These are phyloP conservation scores for Drosophila yakuba DNA, from an alignment of 1,140 invertebrate species.

Conservation along the genomic window DNA sequence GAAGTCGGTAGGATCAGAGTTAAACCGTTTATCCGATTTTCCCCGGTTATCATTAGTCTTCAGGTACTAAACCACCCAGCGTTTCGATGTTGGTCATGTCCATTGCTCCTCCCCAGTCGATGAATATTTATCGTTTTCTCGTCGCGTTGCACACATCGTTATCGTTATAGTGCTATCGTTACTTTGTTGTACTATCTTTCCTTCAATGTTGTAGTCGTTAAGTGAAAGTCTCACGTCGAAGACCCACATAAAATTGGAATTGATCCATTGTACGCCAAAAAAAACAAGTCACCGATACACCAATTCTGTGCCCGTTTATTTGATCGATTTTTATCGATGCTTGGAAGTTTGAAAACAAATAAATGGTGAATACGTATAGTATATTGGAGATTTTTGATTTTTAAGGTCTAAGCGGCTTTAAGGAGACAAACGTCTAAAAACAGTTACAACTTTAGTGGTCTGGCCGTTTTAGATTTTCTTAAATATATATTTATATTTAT, in stretches of 20 bases:
- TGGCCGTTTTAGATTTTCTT: too few species aligned
- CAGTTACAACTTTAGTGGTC: too few species aligned
- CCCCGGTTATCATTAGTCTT: conserved; percentile 7
- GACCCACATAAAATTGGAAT: conserved; percentile 38
- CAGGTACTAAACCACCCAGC: conserved; percentile 29
- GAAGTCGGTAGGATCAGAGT: conserved; percentile 16
- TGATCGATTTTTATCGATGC: not conserved
- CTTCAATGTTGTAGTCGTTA: not conserved
- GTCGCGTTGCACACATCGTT: conserved; percentile 22
- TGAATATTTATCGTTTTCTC: conserved; percentile 12
- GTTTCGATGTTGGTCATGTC: conserved; percentile 24
- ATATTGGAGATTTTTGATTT: too few species aligned
- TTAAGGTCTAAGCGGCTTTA: too few species aligned
- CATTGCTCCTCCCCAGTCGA: conserved; percentile 16
- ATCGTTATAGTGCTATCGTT: conserved; percentile 13
- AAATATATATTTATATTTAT: too few species aligned
- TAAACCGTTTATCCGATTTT: conserved; percentile 13
- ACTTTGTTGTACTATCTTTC: conserved; percentile 9
- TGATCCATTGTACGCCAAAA: conserved; percentile 13
- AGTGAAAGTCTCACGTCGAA: conserved; percentile 21
- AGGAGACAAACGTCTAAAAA: too few species aligned
- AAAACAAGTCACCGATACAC: not conserved
- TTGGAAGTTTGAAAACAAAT: not conserved
- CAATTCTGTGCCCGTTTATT: conserved; percentile 6
- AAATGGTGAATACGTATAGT: not conserved